Evolutionary conservation across 2,113 vertebrate genomes (phyloP).

Genomic region (Rhynchopsitta pachyrhyncha): DNA sequence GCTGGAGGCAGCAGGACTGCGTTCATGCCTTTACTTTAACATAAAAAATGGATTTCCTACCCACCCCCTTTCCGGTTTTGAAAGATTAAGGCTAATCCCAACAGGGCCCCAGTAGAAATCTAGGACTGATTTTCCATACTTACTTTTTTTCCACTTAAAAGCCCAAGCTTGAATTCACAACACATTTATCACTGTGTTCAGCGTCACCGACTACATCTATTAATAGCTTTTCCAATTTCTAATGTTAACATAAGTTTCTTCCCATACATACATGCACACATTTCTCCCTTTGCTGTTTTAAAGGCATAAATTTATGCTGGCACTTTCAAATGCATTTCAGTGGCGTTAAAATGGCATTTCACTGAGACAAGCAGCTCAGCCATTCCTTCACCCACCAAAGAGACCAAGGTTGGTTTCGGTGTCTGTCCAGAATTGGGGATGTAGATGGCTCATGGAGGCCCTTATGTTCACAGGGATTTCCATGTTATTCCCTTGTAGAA

Average conservation of each 20-base stretch:
- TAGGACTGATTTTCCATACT: slow-evolving; percentile 13
- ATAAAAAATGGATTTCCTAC: neutral
- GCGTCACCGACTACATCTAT: neutral
- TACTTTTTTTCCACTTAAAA: neutral
- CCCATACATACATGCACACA: accelerated
- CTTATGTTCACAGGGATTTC: neutral
- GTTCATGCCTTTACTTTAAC: neutral
- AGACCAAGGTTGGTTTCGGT: neutral
- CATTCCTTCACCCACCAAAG: neutral
- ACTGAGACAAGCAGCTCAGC: neutral
- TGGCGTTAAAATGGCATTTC: neutral
- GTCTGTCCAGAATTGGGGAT: neutral
- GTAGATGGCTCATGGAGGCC: neutral
- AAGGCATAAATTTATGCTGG: neutral
- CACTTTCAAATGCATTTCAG: neutral
- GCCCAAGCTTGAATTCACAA: neutral
- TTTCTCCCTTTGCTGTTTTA: neutral
- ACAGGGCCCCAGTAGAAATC: neutral
- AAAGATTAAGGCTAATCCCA: slow-evolving; percentile 1
- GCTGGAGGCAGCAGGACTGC: neutral
- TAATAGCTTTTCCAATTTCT: neutral
- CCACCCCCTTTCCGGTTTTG: neutral
- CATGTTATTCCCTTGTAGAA: neutral
- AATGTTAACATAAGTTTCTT: neutral
- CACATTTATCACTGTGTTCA: neutral